Percentiles rank a stretch among this genome's conserved stretches.
phyloP scores from a whole-genome alignment of 2,797 vertebrate species.

The Micrastur ruficollis region DNA sequence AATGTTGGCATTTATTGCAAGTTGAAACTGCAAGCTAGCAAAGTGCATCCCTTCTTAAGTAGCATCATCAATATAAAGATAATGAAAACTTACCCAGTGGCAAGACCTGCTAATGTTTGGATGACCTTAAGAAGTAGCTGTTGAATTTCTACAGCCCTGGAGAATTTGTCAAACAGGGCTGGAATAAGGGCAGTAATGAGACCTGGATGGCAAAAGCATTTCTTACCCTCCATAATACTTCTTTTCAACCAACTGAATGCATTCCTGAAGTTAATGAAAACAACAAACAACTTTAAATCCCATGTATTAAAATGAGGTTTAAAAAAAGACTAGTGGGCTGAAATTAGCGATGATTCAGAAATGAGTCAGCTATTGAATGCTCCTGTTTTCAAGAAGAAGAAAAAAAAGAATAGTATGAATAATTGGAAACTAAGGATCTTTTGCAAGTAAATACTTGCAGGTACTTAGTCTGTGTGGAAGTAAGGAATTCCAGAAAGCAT shows the following conservation, averaged over 20 bases:
- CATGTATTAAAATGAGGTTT: slow-evolving; percentile 13
- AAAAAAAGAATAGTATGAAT: not conserved
- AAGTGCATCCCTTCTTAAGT: not conserved
- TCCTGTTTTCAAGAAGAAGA: not conserved
- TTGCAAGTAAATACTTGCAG: slow-evolving; percentile 48
- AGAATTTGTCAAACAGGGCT: not conserved
- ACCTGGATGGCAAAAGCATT: not conserved
- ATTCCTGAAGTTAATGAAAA: slow-evolving; percentile 1
- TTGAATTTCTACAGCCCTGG: not conserved
- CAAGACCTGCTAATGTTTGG: not conserved
- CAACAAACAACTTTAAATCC: slow-evolving; percentile 31
- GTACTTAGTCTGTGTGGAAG: not conserved
- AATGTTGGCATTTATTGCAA: not conserved
- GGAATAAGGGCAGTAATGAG: not conserved
- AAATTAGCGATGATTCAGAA: slow-evolving; percentile 64
- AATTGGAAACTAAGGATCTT: slow-evolving; percentile 38
- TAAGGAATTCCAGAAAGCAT: not conserved
- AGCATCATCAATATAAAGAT: not conserved
- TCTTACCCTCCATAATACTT: not conserved
- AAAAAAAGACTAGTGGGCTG: slow-evolving; percentile 52
- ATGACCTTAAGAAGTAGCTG: not conserved
- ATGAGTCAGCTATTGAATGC: slow-evolving; percentile 41
- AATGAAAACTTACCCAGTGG: not conserved
- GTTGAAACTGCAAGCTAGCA: not conserved
- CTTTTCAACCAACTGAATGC: not conserved